Evolutionary conservation across 2,113 vertebrate species (phyloP).

Genomic region (Forbesichthys papilliferus): DNA sequence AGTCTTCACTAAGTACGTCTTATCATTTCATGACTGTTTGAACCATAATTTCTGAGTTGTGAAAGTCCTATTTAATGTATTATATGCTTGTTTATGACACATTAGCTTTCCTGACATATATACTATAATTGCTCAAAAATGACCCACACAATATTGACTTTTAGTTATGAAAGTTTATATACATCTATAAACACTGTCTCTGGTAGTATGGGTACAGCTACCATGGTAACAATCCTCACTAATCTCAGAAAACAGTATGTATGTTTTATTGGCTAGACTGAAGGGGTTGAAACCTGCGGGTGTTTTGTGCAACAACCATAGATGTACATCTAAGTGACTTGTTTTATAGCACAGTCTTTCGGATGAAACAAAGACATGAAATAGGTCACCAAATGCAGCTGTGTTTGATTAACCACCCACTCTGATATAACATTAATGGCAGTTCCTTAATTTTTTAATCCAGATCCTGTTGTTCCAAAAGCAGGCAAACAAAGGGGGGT

Average conservation of each 20-base stretch:
- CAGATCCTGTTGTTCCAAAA: slow-evolving; percentile 1
- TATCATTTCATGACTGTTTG: neutral
- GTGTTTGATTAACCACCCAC: neutral
- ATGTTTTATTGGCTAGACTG: slow-evolving; percentile 44
- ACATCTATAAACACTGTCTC: neutral
- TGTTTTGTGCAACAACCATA: slow-evolving; percentile 48
- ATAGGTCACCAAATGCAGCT: slow-evolving; percentile 11
- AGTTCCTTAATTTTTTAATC: neutral
- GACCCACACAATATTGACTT: neutral
- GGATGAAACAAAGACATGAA: neutral
- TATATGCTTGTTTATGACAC: slow-evolving; percentile 30
- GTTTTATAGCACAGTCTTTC: slow-evolving; percentile 8
- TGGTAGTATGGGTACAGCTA: neutral
- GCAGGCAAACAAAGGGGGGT: neutral
- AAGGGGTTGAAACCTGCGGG: slow-evolving; percentile 47
- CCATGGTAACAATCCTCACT: slow-evolving; percentile 22
- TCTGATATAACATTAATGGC: neutral
- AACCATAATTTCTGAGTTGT: neutral
- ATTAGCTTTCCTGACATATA: slow-evolving; percentile 13
- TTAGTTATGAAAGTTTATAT: slow-evolving; percentile 21
- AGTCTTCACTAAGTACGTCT: neutral
- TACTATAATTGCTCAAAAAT: slow-evolving; percentile 20
- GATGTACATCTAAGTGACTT: slow-evolving; percentile 33
- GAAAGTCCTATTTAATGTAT: slow-evolving; percentile 31
- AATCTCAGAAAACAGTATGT: slow-evolving; percentile 10